Evolutionary conservation across 2,888 invertebrate genomes (phyloP), one percentile per base, ranked within the genome.

Genomic region (Prosapia bicincta): DNA sequence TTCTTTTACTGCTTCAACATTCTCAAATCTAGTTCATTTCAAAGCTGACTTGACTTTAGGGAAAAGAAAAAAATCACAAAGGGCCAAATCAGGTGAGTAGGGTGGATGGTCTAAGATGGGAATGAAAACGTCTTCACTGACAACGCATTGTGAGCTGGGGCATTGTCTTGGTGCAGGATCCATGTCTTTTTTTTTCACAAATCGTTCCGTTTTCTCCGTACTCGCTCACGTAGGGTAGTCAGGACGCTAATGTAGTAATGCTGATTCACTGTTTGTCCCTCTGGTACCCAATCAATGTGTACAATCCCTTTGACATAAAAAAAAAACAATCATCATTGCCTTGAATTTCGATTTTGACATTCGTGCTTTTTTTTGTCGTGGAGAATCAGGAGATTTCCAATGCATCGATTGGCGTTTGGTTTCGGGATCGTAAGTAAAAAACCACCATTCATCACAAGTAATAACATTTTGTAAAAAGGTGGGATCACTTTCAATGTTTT

Each of bases 91-190:
- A 30, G 30, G 30, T 6, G 9, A 30, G 9, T 30, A 30, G 9
- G 30, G 5, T 30, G 30, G 9, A 6, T 30, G 38, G 79, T 80
- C 75, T 75, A 76, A 25, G 80, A 77, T 32, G 77, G 76, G 25
- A 80, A 78, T 66, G 80, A 75, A 77, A 78, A 82, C 71, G 74
- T 72, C 25, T 78, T 76, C 1, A 81, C 79, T 71, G 74, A 68
- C 26, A 81, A 69, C 5, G 78, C 76, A 23, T 75, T 78, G 72
- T 80, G 80, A 15, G 79, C 78, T 1, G 79, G 80, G 0, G 78
- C 77, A 32, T 80, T 82, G 77, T 81, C 80, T 54, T 81, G 81
- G 66, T 82, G 80, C 26, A 81, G 75, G 25, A 80, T 71, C 82
- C 81, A 81, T 15, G 75, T 75, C 25, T 78, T 76, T 9, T 76